Evolutionary conservation across 53 echinoderm and acorn worm species (phyloP), one percentile per base, ranked within the genome.

Genomic region (Patiria pectinifera): DNA sequence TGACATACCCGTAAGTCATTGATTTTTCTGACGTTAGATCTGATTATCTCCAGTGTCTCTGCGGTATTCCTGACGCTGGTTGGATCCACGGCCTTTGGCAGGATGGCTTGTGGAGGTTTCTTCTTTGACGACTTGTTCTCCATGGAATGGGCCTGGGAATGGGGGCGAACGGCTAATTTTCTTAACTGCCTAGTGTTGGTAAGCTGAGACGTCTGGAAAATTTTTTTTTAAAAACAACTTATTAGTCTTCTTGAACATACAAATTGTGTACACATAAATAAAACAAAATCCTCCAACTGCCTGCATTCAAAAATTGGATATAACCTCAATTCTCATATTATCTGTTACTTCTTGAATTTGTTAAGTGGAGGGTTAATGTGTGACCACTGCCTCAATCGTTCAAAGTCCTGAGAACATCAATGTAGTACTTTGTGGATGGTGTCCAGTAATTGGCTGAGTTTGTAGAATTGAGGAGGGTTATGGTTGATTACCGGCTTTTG

Each of bases 1-100:
- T 58, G 13, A 12, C 24, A 69, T 69, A 90, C 90, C 90, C 80
- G 80, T 81, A 90, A 26, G n/a, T 90, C 46, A 47, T 66, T 81
- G 69, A 81, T 47, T 7, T 90, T 70, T 81, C 90, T 80, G 80
- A 63, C 47, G 46, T 81, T 90, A n/a, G 80, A 12, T 21, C 45
- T 48, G 4, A 80, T 80, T 23, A 62, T 21, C 90, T 62, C n/a
- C 11, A 66, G 48, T 2, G 48, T 80, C 18, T 90, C 90, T 5
- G 48, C 90, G 3, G 66, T 63, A 6, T 26, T 47, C 82, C 47
- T 90, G 69, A 24, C 62, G 48, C 62, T 81, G 21, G 16, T 11
- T 19, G 86, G 72, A 81, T 26, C 62, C 12, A 76, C 11, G 10
- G 90, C 63, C 23, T 90, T 90, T 18, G 90, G 90, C 63, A 90